Conservation (phyloP, 2,113 vertebrate species). For the Amazona vittata region DNA sequence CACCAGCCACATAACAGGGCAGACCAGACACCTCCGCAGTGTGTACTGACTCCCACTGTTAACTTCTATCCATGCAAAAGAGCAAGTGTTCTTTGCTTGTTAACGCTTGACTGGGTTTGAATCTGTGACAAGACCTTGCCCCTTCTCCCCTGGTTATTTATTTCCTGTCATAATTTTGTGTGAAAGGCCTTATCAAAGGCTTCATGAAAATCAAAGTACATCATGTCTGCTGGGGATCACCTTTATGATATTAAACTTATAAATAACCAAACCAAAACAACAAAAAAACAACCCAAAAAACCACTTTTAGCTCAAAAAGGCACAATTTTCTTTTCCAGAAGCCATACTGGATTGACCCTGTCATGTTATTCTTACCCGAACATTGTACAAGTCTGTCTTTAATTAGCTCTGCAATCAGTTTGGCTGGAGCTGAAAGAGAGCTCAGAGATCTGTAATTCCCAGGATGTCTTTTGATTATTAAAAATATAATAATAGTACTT, state of each 20-base stretch:
- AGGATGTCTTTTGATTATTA: slow-evolving; percentile 30
- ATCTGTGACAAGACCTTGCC: background rate
- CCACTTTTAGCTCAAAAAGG: background rate
- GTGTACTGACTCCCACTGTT: background rate
- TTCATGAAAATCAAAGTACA: slow-evolving; percentile 53
- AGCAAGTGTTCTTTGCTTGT: background rate
- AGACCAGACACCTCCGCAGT: background rate
- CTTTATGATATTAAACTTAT: slow-evolving; percentile 54
- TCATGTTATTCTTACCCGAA: slow-evolving; percentile 11
- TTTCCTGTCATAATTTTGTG: slow-evolving; percentile 39
- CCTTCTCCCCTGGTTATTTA: slow-evolving; percentile 19
- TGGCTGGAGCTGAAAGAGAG: slow-evolving; percentile 25
- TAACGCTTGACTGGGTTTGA: background rate
- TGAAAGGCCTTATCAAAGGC: slow-evolving; percentile 51
- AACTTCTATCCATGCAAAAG: background rate
- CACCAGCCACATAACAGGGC: background rate
- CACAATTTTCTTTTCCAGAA: slow-evolving; percentile 19
- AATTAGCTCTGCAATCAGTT: slow-evolving; percentile 58
- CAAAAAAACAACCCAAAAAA: background rate
- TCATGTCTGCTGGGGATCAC: slow-evolving; percentile 42
- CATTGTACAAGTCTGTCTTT: slow-evolving; percentile 20
- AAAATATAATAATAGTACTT: slow-evolving; percentile 46
- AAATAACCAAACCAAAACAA: background rate
- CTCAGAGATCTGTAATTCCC: slow-evolving; percentile 48
- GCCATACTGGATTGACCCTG: slow-evolving; percentile 44